Conservation (phyloP, 2,797 vertebrate species). For the Pteropus rufus region DNA sequence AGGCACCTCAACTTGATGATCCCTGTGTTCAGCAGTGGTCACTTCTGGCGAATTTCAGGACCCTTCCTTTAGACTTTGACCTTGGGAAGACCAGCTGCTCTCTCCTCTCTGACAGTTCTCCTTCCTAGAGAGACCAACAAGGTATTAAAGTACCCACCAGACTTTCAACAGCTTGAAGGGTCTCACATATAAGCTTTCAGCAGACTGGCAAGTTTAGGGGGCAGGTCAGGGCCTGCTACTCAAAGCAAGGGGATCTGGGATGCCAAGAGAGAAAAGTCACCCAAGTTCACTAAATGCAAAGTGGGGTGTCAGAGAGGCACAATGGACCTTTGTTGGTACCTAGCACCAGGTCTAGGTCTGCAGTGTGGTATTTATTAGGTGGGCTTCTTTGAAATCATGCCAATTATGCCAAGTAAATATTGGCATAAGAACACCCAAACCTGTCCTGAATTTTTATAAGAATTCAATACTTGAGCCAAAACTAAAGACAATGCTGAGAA, state of each 20-base stretch:
- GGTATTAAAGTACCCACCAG: background rate
- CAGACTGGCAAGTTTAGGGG: background rate
- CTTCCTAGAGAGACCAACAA: background rate
- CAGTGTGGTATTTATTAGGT: background rate
- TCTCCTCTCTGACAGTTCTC: background rate
- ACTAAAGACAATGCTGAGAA: background rate
- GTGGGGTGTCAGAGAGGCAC: background rate
- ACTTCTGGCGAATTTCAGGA: background rate
- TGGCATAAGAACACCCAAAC: background rate
- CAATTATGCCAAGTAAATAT: background rate
- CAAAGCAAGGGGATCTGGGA: background rate
- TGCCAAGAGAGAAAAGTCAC: background rate
- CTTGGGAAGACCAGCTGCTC: background rate
- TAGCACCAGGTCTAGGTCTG: background rate
- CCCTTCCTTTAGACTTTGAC: background rate
- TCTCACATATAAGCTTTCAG: background rate
- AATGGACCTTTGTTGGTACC: background rate
- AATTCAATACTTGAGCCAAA: background rate
- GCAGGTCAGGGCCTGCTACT: background rate
- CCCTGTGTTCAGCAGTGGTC: background rate
- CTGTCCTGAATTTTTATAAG: background rate
- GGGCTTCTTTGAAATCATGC: background rate
- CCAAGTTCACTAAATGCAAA: background rate
- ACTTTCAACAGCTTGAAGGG: background rate
- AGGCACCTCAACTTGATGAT: background rate